A percentile compares a stretch with the other conserved stretches of the same genome.
These are phyloP conservation scores for Spisula subtruncata DNA, from an alignment of 2,888 invertebrate genomes.

Conservation along the genomic window DNA sequence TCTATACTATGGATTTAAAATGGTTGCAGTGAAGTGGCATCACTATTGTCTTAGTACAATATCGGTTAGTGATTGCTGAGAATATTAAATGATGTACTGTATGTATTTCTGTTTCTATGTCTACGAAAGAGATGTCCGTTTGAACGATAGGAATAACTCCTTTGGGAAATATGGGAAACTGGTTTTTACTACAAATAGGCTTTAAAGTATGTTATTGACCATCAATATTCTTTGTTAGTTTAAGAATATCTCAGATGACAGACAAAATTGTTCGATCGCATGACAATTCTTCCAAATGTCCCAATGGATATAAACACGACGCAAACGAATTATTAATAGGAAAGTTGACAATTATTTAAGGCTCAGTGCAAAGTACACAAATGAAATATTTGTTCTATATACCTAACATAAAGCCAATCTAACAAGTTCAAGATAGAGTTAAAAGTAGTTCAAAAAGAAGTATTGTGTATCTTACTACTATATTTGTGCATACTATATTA, in stretches of 20 bases:
- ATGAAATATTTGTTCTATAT: too few species aligned
- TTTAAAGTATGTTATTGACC: neutral
- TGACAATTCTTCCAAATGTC: neutral
- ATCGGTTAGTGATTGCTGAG: neutral
- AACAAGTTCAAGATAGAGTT: too few species aligned
- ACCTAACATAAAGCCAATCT: too few species aligned
- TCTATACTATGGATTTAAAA: too few species aligned
- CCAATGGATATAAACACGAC: neutral
- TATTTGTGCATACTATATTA: too few species aligned
- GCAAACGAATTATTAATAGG: neutral
- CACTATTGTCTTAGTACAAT: too few species aligned
- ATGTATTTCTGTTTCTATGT: neutral
- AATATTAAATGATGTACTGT: neutral
- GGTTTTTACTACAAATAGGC: conserved; percentile 1
- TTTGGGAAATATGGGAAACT: neutral
- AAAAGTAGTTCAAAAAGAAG: too few species aligned
- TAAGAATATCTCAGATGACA: neutral
- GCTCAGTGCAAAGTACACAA: too few species aligned
- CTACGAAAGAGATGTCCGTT: neutral
- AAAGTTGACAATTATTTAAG: too few species aligned
- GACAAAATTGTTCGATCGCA: neutral
- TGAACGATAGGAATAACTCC: too few species aligned
- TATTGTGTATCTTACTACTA: too few species aligned
- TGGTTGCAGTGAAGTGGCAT: too few species aligned
- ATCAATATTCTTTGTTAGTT: neutral